Percentiles rank a stretch among this genome's conserved stretches.
Evolutionary conservation across 2,797 vertebrate genomes (phyloP).

Genomic region (Meda fulgida): DNA sequence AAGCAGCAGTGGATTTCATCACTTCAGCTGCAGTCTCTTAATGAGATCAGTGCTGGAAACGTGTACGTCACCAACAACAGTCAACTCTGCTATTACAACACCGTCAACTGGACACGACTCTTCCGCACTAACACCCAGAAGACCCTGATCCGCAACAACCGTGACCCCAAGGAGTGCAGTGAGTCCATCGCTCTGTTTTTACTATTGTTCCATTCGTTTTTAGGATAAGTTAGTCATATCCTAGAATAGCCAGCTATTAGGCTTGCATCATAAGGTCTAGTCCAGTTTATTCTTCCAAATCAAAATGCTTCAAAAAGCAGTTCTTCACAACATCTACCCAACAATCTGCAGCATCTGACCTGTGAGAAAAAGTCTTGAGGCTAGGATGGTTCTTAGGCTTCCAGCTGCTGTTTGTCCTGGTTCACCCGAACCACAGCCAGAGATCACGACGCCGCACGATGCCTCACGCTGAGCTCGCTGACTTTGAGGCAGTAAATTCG

Average conservation of each 20-base stretch:
- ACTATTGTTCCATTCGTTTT: neutral
- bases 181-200: constrained; percentile 70
- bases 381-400: neutral
- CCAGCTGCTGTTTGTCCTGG: constrained; percentile 25
- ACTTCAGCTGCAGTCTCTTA: constrained; percentile 92
- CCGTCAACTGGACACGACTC: constrained; percentile 94
- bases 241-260: neutral
- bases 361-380: neutral
- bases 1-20: constrained; percentile 95
- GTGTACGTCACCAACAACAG: constrained; percentile 96
- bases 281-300: neutral
- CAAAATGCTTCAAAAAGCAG: neutral
- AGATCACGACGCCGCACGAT: neutral
- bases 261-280: neutral
- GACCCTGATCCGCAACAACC: constrained; percentile 89
- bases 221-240: neutral
- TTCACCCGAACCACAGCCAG: constrained; percentile 7
- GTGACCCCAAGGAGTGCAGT: constrained; percentile 90
- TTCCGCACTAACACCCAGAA: constrained; percentile 90
- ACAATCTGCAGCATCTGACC: neutral
- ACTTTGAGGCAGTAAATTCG: constrained; percentile 64
- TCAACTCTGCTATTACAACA: constrained; percentile 94
- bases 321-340: neutral
- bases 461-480: constrained; percentile 37
- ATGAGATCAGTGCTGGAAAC: constrained; percentile 95